phyloP scores from a whole-genome alignment of 2,888 invertebrate genomes.

The Drosophila colorata region DNA sequence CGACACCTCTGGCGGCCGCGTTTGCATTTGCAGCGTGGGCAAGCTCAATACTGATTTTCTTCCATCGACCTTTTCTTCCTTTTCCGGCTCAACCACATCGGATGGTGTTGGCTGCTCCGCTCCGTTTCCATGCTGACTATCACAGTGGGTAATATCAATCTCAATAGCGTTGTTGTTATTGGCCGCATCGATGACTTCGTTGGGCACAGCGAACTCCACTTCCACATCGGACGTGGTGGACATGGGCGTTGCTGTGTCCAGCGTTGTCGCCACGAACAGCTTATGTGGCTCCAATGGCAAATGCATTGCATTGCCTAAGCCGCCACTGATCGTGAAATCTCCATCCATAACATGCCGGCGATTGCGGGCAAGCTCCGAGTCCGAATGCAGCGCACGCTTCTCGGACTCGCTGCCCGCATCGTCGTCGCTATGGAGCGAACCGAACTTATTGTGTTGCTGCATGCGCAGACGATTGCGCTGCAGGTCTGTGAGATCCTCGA shows the following conservation, averaged over 20 bases:
- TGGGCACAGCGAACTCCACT: constrained; percentile 14
- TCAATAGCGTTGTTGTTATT: constrained; percentile 36
- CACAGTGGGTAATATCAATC: background rate
- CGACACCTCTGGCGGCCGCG: background rate
- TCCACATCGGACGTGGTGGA: constrained; percentile 67
- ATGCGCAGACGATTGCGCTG: constrained; percentile 84
- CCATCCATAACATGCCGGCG: constrained; percentile 25
- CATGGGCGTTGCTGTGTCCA: constrained; percentile 54
- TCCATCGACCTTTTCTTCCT: too few species aligned
- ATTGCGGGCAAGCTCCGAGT: constrained; percentile 31
- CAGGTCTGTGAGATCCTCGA: constrained; percentile 77
- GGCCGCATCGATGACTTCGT: constrained; percentile 26
- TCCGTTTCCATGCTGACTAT: background rate
- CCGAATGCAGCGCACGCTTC: constrained; percentile 47
- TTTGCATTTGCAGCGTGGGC: background rate
- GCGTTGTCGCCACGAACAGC: constrained; percentile 28
- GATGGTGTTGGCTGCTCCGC: background rate
- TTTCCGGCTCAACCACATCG: background rate
- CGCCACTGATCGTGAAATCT: constrained; percentile 27
- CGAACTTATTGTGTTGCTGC: constrained; percentile 79
- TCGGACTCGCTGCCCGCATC: constrained; percentile 53
- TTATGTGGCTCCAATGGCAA: constrained; percentile 51
- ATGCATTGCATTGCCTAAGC: constrained; percentile 14
- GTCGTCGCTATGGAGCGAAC: constrained; percentile 57
- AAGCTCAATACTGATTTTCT: constrained; percentile 7